Evolutionary conservation across 2,113 vertebrate genomes (phyloP), one percentile per base, ranked within the genome.

Genomic region (Gymnobelideus leadbeateri): DNA sequence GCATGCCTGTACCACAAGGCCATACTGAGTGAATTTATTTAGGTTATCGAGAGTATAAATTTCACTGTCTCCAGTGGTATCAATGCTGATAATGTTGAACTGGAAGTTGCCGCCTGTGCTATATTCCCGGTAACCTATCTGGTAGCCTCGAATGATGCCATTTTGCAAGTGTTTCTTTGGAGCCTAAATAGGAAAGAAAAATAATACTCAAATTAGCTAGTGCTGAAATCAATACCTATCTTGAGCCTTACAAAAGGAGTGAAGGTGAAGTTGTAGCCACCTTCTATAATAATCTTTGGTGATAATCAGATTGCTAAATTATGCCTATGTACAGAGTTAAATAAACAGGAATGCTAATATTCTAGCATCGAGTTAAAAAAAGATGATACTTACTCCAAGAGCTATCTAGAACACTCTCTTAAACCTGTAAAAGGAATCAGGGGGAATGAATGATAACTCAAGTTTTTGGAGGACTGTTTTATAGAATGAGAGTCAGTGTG

Each of bases 11-110:
- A 99, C 99, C 96, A 99, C 99, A 98, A 99, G 99, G 90, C 99
- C 99, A 91, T 99, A 99, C 98, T 99, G 99, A 1, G 99, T 99
- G 98, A 99, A 99, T 98, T 99, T 99, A 97, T 99, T 99, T 61
- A 99, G 99, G 98, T 99, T 99, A 98, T 99, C 99, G 98, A 99
- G 99, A 0, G 99, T 98, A 93, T 99, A 99, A 93, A 99, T 98
- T 98, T 99, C 99, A 0, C 98, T 99, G 98, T 99, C 99, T 0
- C 99, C 99, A 0, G 99, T 99, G 96, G 99, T 99, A 98, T 99
- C 99, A 12, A 99, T 98, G n/a, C 99, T 99, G 98, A 99, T 99
- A 96, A 99, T 99, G 98, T 99, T 99, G 98, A 99, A 99, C 97
- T 99, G 99, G 98, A 99, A 99, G 96, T 99, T 99, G 5, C 99